Evolutionary conservation across 2,888 invertebrate species (phyloP), one percentile per base, ranked within the genome.

Genomic region (Sphaerolaimus hirsutus): DNA sequence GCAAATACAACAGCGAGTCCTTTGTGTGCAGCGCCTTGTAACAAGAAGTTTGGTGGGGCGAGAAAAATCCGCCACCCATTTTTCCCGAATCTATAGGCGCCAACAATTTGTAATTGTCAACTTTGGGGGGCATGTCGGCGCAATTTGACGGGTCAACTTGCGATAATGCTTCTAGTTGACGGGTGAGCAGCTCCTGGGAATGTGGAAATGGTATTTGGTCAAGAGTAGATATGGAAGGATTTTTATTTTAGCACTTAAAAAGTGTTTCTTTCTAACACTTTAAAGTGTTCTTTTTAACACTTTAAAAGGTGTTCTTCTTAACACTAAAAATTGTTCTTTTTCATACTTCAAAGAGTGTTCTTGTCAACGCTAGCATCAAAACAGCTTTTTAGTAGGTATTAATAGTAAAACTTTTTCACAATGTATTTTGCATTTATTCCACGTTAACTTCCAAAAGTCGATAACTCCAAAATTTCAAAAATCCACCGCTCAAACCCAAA

Each of bases 1-100:
- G 41, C 24, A 52, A 53, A 45, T 56, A 57, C 19, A 48, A 51
- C 14, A 50, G 49, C 10, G 54, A 55, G 42, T 57, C 57, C 2
- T 53, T 50, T 12, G 51, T 49, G 5, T 52, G 53, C 24, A 49
- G 43, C 2, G 53, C 53, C 36, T 54, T 53, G 47, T 48, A 55
- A 10, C 50, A 48, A 17, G 51, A 46, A 27, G 24, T 26, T 43
- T 38, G 2, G 46, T 48, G 40, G 7, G 40, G 4, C 40, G 24
- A 17, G 40, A 40, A 40, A 23, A 23, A 40, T 7, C 40, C 40
- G 22, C 23, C n/a, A 7, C 14, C 5, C 37, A 32, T 12, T 32
- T 32, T 10, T 32, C 10, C 14, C 26, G 25, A 27, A 2, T 41
- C 41, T 7, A 44, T n/a, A 3, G 36, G 26, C 21, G 27, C 12